A percentile compares a stretch with the other conserved stretches of the same genome.
phyloP scores from a whole-genome alignment of 2,797 vertebrate species.

The Etheostoma perlongum region DNA sequence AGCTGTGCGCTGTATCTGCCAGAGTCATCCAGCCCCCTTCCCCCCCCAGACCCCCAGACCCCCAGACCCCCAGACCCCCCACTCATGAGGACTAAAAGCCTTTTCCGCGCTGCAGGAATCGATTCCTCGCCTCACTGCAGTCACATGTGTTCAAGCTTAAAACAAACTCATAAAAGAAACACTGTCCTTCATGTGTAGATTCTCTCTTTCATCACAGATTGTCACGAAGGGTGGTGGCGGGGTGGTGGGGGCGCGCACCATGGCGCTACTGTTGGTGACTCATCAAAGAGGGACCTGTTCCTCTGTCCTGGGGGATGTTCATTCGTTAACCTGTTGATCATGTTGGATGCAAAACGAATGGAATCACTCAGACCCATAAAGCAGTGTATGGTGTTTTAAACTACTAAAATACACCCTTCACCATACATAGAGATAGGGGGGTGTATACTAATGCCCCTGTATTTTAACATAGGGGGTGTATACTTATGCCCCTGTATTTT shows the following conservation, averaged over 20 bases:
- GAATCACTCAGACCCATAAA: not conserved
- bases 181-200: conserved; percentile 45
- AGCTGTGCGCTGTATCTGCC: conserved; percentile 76
- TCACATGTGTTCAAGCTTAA: conserved; percentile 65
- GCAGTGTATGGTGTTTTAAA: conserved; percentile 23
- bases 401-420: not conserved
- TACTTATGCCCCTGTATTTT: no score
- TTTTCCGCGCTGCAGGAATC: conserved; percentile 69
- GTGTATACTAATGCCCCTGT: no score
- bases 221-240: no score
- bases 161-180: conserved; percentile 51
- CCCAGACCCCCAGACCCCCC: conserved; percentile 26
- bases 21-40: conserved; percentile 67
- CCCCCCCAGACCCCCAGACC: conserved; percentile 41
- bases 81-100: conserved; percentile 67
- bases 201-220: conserved; percentile 22
- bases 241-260: not conserved
- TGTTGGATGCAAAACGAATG: conserved; percentile 9
- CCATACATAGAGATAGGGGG: no score
- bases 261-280: conserved; percentile 14
- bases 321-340: conserved; percentile 61
- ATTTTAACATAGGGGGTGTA: no score
- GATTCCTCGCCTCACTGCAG: conserved; percentile 60
- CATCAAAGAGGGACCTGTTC: conserved; percentile 31
- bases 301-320: conserved; percentile 48